Percentiles rank a stretch among this genome's conserved stretches.
Conservation (phyloP, 1,140 invertebrate genomes). For the Bursaphelenchus mucronatus region DNA sequence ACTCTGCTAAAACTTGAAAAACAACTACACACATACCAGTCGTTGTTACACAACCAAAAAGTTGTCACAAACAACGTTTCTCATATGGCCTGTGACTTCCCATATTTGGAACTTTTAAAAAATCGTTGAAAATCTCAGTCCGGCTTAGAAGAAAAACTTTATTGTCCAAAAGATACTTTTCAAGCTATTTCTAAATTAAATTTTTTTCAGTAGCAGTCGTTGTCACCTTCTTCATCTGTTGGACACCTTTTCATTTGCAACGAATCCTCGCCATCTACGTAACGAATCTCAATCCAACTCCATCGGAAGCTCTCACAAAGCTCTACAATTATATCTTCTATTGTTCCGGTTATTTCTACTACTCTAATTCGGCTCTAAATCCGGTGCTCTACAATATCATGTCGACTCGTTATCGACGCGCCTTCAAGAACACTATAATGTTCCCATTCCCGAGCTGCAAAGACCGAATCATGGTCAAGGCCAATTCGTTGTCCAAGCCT, state of each 20-base stretch:
- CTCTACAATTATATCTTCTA: slow-evolving; percentile 42
- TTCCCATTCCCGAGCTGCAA: too few species aligned
- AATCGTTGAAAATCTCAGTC: neutral
- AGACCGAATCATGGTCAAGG: too few species aligned
- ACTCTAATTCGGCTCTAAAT: slow-evolving; percentile 47
- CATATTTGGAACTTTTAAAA: too few species aligned
- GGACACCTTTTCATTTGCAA: slow-evolving; percentile 85
- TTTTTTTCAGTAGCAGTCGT: slow-evolving; percentile 77
- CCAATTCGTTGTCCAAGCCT: too few species aligned
- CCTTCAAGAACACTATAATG: too few species aligned
- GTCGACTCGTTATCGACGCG: slow-evolving; percentile 11
- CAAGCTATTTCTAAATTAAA: slow-evolving; percentile 36
- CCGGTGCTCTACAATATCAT: slow-evolving; percentile 50
- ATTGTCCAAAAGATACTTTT: neutral
- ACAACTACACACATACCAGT: too few species aligned
- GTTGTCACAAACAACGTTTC: neutral
- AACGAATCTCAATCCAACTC: slow-evolving; percentile 27
- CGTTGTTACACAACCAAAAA: neutral
- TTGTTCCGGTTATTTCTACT: slow-evolving; percentile 46
- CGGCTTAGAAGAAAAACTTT: too few species aligned
- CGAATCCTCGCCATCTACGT: slow-evolving; percentile 66
- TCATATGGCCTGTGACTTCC: too few species aligned
- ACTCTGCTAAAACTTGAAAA: too few species aligned
- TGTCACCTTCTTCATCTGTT: slow-evolving; percentile 84
- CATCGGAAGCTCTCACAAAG: slow-evolving; percentile 12